A percentile compares a stretch with the other conserved stretches of the same genome.
Conservation (phyloP, 2,888 invertebrate genomes). For the Prosopocoilus inquinatus region DNA sequence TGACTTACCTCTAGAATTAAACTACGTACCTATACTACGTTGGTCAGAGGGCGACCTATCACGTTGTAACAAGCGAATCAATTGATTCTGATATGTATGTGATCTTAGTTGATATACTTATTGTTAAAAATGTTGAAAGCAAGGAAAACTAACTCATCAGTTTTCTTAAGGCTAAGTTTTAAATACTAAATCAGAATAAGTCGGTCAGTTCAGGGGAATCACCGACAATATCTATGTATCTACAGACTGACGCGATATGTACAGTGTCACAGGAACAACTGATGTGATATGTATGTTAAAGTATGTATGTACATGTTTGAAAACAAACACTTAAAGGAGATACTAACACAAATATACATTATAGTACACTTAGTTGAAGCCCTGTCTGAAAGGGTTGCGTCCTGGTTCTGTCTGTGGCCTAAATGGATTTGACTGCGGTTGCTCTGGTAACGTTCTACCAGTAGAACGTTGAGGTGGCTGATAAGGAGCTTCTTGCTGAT, state of each 20-base stretch:
- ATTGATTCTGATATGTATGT: conserved; percentile 52
- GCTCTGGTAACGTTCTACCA: conserved; percentile 43
- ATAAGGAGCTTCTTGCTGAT: conserved; percentile 31
- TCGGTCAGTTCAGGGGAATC: neutral
- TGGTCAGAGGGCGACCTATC: conserved; percentile 38
- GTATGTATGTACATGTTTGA: conserved; percentile 31
- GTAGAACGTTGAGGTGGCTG: conserved; percentile 50
- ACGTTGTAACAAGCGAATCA: conserved; percentile 48
- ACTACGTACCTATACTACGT: conserved; percentile 10
- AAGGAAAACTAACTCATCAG: conserved; percentile 9
- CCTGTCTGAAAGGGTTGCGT: conserved; percentile 72
- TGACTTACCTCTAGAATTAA: conserved; percentile 18
- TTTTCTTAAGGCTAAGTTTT: neutral
- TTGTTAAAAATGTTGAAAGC: conserved; percentile 22
- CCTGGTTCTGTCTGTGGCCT: conserved; percentile 45
- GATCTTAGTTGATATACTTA: conserved; percentile 52
- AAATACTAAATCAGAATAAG: neutral
- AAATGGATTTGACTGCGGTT: conserved; percentile 48
- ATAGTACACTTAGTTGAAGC: conserved; percentile 53
- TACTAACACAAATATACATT: conserved; percentile 33
- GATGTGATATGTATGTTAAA: conserved; percentile 38
- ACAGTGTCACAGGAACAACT: conserved; percentile 43
- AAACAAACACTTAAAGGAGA: conserved; percentile 25
- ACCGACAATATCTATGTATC: conserved; percentile 3
- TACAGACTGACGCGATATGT: conserved; percentile 33